Evolutionary conservation across 2,113 vertebrate genomes (phyloP), one percentile per base, ranked within the genome.

Genomic region (Serinus canaria): DNA sequence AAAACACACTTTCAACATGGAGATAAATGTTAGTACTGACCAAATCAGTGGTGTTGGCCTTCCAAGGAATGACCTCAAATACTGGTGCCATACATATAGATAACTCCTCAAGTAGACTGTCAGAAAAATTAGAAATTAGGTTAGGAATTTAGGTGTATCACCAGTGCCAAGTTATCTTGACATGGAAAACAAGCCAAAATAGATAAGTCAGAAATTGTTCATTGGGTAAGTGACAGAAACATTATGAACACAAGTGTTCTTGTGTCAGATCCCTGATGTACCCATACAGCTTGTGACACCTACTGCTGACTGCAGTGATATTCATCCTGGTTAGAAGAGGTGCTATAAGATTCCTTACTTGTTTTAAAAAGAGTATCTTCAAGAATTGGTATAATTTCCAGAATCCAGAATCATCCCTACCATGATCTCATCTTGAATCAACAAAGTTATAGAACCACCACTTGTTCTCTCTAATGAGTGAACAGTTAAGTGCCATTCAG

Each of bases 281-380:
- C 50, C 75, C 67, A 43, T 67, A 92, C 27, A 92, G 87, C 78
- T 89, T 95, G 78, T 94, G 91, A 95, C 84, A 92, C 24, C 79
- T 93, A 88, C 92, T 92, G 79, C 92, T 96, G 85, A 87, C 68
- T 93, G 90, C 77, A 72, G 37, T 79, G 90, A 90, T 96, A 93
- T 72, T 90, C 75, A 78, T 21, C 53, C 73, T 92, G 88, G 87
- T 90, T 90, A 90, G 83, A 94, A 87, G 60, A 64, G 79, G 90
- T 87, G 56, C 64, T 89, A 75, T 89, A 52, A 35, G 63, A 78
- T 74, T 90, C 85, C 56, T 89, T 60, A 56, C 52, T 95, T 67
- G 39, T 41, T 87, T 93, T 8, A 2, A 60, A 56, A 89, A 37
- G 44, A 83, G 3, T 60, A 68, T 56, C 53, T 93, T 93, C 80